These are phyloP conservation scores for Tautogolabrus adspersus DNA, from an alignment of 2,113 vertebrate genomes.

Conservation along the genomic window DNA sequence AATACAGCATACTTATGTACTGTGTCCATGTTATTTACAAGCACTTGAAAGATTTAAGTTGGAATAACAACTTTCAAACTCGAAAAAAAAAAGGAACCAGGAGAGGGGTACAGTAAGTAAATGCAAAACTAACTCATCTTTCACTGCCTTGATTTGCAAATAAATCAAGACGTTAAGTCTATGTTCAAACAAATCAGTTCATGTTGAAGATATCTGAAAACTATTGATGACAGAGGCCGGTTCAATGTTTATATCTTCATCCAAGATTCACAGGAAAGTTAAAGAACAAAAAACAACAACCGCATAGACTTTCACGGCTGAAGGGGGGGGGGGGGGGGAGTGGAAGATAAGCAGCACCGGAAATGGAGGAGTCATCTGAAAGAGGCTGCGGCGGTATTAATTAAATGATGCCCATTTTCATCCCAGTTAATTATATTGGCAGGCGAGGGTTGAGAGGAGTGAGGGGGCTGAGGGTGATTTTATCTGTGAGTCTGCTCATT, in stretches of 20 bases:
- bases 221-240: too few relatives aligned
- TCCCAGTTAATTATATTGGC: conserved; percentile 82
- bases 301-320: conserved; percentile 48
- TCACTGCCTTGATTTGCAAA: neutral
- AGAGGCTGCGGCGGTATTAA: conserved; percentile 69
- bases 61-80: too few relatives aligned
- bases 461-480: conserved; percentile 58
- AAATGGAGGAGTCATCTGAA: conserved; percentile 73
- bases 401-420: conserved; percentile 79
- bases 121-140: neutral
- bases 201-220: too few relatives aligned
- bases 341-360: conserved; percentile 57
- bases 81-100: too few relatives aligned
- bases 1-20: too few relatives aligned
- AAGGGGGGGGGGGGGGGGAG: conserved; percentile 21
- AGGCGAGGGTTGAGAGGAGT: conserved; percentile 60
- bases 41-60: too few relatives aligned
- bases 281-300: conserved; percentile 32
- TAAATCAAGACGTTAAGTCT: neutral
- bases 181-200: neutral
- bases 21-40: too few relatives aligned
- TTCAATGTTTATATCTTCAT: conserved; percentile 1
- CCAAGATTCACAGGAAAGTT: conserved; percentile 16
- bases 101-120: too few relatives aligned
- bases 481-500: conserved; percentile 68